Conservation (phyloP, 2,888 invertebrate species). For the Capitulum mitella region DNA sequence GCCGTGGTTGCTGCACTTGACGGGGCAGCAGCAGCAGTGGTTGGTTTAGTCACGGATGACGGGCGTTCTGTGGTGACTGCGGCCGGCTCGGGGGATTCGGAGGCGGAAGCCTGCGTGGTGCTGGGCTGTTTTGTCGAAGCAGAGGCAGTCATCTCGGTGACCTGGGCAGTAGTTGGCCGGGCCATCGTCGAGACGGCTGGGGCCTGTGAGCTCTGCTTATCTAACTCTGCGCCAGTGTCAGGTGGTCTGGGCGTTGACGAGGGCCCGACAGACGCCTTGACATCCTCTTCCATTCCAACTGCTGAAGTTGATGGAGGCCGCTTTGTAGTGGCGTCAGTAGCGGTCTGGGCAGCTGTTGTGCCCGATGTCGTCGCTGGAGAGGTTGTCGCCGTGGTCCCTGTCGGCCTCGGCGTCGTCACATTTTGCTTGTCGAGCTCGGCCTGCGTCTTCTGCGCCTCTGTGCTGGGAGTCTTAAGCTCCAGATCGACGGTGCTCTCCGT, state of each 20-base stretch:
- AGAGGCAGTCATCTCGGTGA: background rate
- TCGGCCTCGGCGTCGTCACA: background rate
- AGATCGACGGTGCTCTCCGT: slow-evolving; percentile 48
- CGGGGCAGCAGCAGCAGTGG: background rate
- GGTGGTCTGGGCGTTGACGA: background rate
- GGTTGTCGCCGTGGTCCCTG: background rate
- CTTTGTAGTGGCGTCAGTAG: background rate
- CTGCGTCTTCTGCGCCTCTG: background rate
- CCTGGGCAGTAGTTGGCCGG: background rate
- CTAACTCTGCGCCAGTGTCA: background rate
- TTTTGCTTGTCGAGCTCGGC: background rate
- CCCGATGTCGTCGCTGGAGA: background rate
- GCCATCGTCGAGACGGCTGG: background rate
- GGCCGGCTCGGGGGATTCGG: too few species aligned
- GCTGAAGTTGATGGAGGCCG: background rate
- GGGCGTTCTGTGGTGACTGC: background rate
- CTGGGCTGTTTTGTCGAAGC: background rate
- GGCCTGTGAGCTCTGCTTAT: background rate
- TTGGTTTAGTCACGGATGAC: background rate
- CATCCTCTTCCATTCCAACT: background rate
- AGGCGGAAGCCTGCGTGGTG: background rate
- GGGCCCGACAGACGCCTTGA: background rate
- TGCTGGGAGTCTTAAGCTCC: slow-evolving; percentile 39
- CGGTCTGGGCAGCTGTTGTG: background rate
- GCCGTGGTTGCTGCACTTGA: background rate